Conservation (phyloP, 2,113 vertebrate species). For the Entomyzon cyanotis region DNA sequence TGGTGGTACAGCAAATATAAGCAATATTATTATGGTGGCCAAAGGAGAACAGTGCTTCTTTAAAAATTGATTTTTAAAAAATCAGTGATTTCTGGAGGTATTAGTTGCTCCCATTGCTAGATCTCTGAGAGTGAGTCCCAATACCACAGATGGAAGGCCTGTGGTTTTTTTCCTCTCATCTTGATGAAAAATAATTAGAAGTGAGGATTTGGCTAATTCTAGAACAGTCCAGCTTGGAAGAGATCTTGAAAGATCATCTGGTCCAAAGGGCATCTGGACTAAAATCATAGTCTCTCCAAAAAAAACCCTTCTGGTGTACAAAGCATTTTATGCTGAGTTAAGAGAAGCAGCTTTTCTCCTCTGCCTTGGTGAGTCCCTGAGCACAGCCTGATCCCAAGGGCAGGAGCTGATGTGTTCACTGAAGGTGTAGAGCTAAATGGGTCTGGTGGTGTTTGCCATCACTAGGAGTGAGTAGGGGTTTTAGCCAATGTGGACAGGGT, state of each 20-base stretch:
- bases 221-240: background rate
- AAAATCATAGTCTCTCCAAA: background rate
- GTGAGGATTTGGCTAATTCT: background rate
- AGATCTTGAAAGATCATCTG: background rate
- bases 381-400: background rate
- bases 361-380: background rate
- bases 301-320: fast-evolving
- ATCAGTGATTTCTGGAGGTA: background rate
- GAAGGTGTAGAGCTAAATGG: background rate
- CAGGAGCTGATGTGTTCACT: background rate
- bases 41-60: background rate
- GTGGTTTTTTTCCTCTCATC: background rate
- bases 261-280: background rate
- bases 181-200: background rate
- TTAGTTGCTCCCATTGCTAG: fast-evolving
- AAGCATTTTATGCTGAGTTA: background rate
- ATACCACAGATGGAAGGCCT: fast-evolving
- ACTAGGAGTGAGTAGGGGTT: fast-evolving
- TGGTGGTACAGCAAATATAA: background rate
- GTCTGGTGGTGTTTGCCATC: background rate
- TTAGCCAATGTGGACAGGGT: fast-evolving
- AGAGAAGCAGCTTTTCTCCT: background rate
- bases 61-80: background rate
- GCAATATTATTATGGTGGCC: background rate
- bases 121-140: background rate